Base-by-base conservation (phyloP, 2,113 vertebrate genomes). In the Monarcha castaneiventris region DNA sequence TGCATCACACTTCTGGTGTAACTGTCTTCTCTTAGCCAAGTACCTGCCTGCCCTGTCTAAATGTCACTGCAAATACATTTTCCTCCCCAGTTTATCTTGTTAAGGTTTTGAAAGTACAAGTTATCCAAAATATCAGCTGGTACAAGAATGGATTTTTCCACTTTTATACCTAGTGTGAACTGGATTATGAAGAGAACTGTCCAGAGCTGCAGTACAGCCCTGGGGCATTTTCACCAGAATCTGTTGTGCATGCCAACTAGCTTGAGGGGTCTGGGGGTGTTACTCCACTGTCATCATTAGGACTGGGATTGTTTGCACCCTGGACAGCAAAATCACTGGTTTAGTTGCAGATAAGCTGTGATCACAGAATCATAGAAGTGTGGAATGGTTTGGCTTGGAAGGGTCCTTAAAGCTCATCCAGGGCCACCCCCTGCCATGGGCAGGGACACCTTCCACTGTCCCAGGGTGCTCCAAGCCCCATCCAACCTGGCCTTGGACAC, bases 391-490 rank as follows among this genome's bases (percentile, higher is more conserved):
- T 52, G 68, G 15, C 20, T 71, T 32, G 10, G 35, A 32, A 71
- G 14, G 48, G n/a, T 1, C 7, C 19, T 51, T 37, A 30, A 39
- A 52, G 27, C 15, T 3, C 48, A 52, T 8, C 67, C 27, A 21
- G 20, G 37, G 4, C 13, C 46, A 37, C n/a, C n/a, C 43, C 26
- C 26, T 69, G n/a, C 46, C 67, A 39, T 30, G 27, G 48, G 48
- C 35, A 51, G 27, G 26, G 35, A 69, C 48, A 51, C 5, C 10
- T 69, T 2, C 48, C n/a, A 51, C n/a, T 11, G 0, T 0, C 48
- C 67, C 39, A 63, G 39, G 39, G 0, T 7, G 39, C n/a, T 69
- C 26, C 67, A 21, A 37, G 26, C 46, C 9, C n/a, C 3, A 0
- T 29, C 67, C 67, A 69, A 0, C n/a, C 48, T 51, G 66, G 66